Evolutionary conservation across 2,888 invertebrate species (phyloP).

Genomic region (Acanthosepion lycidas): DNA sequence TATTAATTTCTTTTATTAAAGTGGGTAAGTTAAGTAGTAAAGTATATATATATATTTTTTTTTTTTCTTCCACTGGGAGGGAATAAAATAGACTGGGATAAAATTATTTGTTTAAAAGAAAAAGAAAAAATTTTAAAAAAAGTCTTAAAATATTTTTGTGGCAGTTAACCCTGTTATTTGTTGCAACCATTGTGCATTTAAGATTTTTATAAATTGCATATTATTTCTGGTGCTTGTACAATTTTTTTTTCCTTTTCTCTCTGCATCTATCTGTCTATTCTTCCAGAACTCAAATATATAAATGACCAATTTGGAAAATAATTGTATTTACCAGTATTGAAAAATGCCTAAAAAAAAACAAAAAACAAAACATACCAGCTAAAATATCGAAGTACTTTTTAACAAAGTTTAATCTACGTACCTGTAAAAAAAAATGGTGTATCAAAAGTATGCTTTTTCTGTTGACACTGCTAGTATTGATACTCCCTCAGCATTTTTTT

Average conservation of each 20-base stretch:
- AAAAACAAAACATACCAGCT: neutral
- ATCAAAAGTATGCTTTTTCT: too few relatives aligned
- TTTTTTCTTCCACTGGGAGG: neutral
- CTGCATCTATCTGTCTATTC: neutral
- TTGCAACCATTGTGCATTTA: neutral
- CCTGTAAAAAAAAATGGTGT: too few relatives aligned
- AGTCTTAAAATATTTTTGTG: neutral
- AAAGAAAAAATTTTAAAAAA: neutral
- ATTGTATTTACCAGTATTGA: neutral
- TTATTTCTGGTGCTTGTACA: slow-evolving; percentile 1
- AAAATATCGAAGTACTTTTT: neutral
- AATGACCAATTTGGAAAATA: neutral
- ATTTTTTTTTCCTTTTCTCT: neutral
- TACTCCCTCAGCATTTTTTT: too few relatives aligned
- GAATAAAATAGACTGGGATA: neutral
- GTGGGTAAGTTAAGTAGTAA: too few relatives aligned
- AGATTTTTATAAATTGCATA: neutral
- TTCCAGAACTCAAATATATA: neutral
- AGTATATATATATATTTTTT: too few relatives aligned
- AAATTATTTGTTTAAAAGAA: neutral
- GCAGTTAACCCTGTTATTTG: neutral
- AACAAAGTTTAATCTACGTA: too few relatives aligned
- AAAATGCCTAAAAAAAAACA: neutral
- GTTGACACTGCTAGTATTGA: too few relatives aligned
- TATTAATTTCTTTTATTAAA: too few relatives aligned